These are phyloP conservation scores for Anhinga rufa DNA, from an alignment of 2,113 vertebrate species.

Conservation along the genomic window DNA sequence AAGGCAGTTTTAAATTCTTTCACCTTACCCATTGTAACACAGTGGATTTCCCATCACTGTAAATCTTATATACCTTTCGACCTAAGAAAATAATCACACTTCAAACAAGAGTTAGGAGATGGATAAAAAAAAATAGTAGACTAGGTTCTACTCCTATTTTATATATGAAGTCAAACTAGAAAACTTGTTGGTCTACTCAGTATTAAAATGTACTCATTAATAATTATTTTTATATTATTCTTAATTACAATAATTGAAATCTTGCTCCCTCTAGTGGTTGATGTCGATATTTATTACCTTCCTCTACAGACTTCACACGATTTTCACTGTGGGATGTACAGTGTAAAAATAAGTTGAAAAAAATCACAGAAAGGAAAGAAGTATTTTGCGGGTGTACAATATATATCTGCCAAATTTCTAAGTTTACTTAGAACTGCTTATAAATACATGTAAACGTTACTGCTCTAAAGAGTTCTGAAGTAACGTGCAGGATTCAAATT, in stretches of 20 bases:
- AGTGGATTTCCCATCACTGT: background rate
- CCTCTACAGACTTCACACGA: background rate
- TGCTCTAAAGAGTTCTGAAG: background rate
- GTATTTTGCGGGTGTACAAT: background rate
- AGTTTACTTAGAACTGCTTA: background rate
- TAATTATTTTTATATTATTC: background rate
- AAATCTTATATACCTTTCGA: background rate
- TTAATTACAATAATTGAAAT: background rate
- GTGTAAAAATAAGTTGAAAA: background rate
- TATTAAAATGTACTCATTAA: background rate
- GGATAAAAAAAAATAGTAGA: background rate
- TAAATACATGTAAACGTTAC: background rate
- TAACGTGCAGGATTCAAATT: background rate
- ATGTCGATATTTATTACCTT: background rate
- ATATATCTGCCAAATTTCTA: background rate
- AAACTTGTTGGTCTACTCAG: background rate
- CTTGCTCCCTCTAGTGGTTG: conserved; percentile 28
- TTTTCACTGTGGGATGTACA: background rate
- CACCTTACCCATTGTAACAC: background rate
- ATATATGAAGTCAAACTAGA: background rate
- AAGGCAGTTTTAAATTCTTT: background rate
- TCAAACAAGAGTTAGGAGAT: background rate
- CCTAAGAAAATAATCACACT: background rate
- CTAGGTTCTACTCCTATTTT: background rate
- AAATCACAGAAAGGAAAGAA: background rate